Evolutionary conservation across 2,888 invertebrate species (phyloP).

Genomic region (Aporophyla lueneburgensis): DNA sequence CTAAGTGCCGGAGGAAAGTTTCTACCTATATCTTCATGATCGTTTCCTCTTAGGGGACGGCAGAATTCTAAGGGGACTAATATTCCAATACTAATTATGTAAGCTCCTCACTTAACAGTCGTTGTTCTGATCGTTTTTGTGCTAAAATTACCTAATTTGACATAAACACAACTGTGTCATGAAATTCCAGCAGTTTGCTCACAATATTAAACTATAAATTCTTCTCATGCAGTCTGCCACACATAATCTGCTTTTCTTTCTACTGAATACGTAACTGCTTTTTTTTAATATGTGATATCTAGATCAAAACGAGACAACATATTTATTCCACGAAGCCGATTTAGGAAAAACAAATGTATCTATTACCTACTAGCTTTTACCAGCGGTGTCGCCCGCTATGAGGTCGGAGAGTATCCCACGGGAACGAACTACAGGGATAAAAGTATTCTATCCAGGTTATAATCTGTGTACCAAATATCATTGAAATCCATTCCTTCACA

Average conservation of each 20-base stretch:
- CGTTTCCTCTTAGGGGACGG: constrained; percentile 40
- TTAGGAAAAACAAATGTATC: no score
- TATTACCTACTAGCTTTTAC: no score
- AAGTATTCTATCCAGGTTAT: no score
- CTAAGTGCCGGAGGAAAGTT: constrained; percentile 59
- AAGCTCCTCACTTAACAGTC: constrained; percentile 26
- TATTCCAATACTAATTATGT: constrained; percentile 45
- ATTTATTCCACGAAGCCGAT: background rate
- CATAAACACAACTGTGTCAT: no score
- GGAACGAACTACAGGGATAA: no score
- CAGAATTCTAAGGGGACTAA: constrained; percentile 52
- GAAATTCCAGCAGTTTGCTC: background rate
- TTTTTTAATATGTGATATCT: no score
- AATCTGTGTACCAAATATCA: no score
- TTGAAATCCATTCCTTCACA: no score
- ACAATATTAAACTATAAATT: background rate
- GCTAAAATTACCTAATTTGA: constrained; percentile 12
- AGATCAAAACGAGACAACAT: background rate
- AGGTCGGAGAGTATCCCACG: no score
- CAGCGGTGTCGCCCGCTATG: no score
- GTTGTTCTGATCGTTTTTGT: constrained; percentile 24
- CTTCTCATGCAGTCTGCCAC: background rate
- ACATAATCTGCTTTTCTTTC: background rate
- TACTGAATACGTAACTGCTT: background rate
- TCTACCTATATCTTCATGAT: constrained; percentile 57